phyloP scores from a whole-genome alignment of 2,797 vertebrate species.

The Ctenochaetus hawaiiensis region DNA sequence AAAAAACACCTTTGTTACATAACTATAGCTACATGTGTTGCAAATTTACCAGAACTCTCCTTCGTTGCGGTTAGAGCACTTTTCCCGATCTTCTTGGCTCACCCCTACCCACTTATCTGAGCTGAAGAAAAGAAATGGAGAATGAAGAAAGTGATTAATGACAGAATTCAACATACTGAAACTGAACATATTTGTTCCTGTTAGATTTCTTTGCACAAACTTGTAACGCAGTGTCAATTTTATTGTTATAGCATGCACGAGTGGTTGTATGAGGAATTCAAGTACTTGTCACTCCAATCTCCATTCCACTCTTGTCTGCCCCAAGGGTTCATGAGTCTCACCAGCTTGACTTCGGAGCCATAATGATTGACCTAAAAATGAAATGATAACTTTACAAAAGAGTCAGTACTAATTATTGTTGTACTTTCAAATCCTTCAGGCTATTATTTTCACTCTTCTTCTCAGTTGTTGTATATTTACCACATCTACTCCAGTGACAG shows the following conservation, averaged over 20 bases:
- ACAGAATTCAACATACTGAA: background rate
- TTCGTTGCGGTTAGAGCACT: constrained; percentile 28
- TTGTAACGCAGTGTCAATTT: background rate
- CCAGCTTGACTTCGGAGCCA: constrained; percentile 49
- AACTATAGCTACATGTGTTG: too few relatives aligned
- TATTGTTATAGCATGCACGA: background rate
- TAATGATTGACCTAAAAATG: constrained; percentile 31
- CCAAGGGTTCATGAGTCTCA: constrained; percentile 71
- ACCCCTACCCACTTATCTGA: constrained; percentile 52
- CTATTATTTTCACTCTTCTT: background rate
- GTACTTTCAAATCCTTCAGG: background rate
- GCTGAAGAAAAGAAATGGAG: constrained; percentile 33
- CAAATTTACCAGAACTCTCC: constrained; percentile 74
- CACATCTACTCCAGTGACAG: constrained; percentile 62
- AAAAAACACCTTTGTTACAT: background rate
- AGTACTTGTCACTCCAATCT: constrained; percentile 67
- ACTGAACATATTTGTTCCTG: background rate
- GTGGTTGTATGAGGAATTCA: background rate
- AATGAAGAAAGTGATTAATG: too few relatives aligned
- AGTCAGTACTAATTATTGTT: background rate
- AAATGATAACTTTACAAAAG: background rate
- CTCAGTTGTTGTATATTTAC: constrained; percentile 13
- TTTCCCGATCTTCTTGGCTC: constrained; percentile 47
- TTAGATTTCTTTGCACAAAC: background rate
- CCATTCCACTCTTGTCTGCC: constrained; percentile 68